A percentile compares a stretch with the other conserved stretches of the same genome.
These are phyloP conservation scores for Cacajao melanocephalus DNA, from an alignment of 2,797 vertebrate genomes.

Conservation along the genomic window DNA sequence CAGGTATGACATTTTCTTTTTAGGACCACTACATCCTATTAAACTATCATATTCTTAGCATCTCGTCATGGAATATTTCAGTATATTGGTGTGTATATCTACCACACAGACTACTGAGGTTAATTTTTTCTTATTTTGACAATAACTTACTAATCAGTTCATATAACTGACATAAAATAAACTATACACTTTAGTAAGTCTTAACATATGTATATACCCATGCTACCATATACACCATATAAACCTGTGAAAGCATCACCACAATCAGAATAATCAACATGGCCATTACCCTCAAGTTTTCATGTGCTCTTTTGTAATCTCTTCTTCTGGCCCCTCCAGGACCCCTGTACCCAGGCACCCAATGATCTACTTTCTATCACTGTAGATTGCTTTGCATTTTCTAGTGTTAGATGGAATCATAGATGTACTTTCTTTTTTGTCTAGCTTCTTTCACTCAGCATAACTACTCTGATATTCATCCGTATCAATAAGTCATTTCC, in stretches of 20 bases:
- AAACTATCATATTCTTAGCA: neutral
- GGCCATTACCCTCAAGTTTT: neutral
- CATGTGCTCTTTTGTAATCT: neutral
- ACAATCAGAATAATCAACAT: constrained; percentile 26
- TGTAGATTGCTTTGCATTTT: neutral
- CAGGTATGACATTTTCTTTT: constrained; percentile 15
- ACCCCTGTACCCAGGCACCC: neutral
- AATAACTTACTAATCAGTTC: constrained; percentile 41
- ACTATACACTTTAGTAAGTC: neutral
- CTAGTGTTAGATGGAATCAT: constrained; percentile 21
- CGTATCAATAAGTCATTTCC: neutral
- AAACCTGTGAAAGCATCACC: neutral
- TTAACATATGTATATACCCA: neutral
- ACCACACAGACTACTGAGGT: neutral
- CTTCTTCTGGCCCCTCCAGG: neutral
- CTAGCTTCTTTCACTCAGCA: constrained; percentile 39
- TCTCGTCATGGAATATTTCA: constrained; percentile 1
- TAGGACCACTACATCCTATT: neutral
- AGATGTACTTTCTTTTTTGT: neutral
- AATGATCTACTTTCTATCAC: constrained; percentile 26
- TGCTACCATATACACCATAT: neutral
- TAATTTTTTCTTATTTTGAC: constrained; percentile 31
- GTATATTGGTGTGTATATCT: neutral
- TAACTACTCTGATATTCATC: constrained; percentile 37
- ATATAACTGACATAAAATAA: neutral